Evolutionary conservation across 2,888 invertebrate genomes (phyloP).

Genomic region (Volucella inanis): DNA sequence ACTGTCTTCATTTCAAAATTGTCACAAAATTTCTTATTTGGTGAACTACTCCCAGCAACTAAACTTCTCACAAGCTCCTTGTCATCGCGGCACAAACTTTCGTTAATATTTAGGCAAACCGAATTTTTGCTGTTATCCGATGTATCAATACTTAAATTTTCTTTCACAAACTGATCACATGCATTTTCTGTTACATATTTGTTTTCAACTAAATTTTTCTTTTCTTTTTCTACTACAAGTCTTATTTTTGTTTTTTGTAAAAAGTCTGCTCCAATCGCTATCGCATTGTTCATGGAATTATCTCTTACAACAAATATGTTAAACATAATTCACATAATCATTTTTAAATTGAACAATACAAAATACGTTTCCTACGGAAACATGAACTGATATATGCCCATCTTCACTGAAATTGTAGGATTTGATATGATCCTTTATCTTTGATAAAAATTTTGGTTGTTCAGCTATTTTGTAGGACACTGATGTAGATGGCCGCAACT

Average conservation of each 20-base stretch:
- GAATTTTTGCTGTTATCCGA: constrained; percentile 26
- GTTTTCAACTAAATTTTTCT: constrained; percentile 1
- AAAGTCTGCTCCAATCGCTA: constrained; percentile 49
- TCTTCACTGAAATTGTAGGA: neutral
- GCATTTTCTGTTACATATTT: neutral
- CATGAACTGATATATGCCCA: constrained; percentile 1
- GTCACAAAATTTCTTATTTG: too few species aligned
- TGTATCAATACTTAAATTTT: constrained; percentile 45
- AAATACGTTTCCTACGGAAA: constrained; percentile 30
- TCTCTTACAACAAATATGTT: constrained; percentile 41
- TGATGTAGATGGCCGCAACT: too few species aligned
- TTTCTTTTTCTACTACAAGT: constrained; percentile 1
- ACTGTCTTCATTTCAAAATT: constrained; percentile 42
- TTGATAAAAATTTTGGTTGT: too few species aligned
- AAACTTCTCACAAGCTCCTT: constrained; percentile 18
- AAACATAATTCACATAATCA: constrained; percentile 34
- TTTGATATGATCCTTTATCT: too few species aligned
- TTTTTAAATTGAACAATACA: constrained; percentile 37
- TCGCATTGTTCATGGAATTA: constrained; percentile 37
- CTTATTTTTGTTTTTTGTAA: constrained; percentile 39
- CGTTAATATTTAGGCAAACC: constrained; percentile 31
- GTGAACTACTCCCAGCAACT: too few species aligned
- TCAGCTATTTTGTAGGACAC: too few species aligned
- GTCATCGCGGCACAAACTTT: constrained; percentile 26
- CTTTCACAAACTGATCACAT: neutral